Conservation (phyloP, 2,888 invertebrate species). For the Dromius quadrimaculatus region DNA sequence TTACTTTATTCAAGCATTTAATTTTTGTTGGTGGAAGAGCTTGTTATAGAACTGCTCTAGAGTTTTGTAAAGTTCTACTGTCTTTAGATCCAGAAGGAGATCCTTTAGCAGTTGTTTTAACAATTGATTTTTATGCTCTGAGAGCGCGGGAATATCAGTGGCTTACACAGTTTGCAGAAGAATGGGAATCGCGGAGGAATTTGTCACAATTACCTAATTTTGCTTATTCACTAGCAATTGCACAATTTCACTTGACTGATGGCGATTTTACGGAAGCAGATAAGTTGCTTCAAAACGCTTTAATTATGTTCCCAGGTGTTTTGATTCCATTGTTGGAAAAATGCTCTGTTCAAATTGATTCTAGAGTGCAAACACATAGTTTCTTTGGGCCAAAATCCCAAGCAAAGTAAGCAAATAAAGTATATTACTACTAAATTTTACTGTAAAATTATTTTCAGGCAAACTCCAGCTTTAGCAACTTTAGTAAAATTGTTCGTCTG, state of each 20-base stretch:
- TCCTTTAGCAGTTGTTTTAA: constrained; percentile 80
- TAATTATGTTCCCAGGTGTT: constrained; percentile 86
- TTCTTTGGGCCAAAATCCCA: constrained; percentile 66
- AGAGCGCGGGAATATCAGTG: constrained; percentile 80
- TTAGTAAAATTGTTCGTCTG: constrained; percentile 80
- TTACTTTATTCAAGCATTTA: constrained; percentile 85
- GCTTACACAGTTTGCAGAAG: constrained; percentile 72
- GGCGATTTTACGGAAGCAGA: constrained; percentile 68
- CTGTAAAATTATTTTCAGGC: constrained; percentile 66
- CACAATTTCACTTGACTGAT: constrained; percentile 73
- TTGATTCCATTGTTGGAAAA: constrained; percentile 80
- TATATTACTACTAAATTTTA: neutral
- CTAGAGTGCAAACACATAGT: constrained; percentile 70
- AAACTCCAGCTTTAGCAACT: constrained; percentile 76
- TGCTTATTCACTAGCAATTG: constrained; percentile 84
- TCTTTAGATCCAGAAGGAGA: constrained; percentile 81
- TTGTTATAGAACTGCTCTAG: constrained; percentile 88
- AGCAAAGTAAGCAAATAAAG: constrained; percentile 63
- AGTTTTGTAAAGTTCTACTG: constrained; percentile 86
- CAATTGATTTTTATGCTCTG: constrained; percentile 87
- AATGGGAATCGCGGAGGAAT: constrained; percentile 75
- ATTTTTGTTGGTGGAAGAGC: constrained; percentile 82
- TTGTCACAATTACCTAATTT: constrained; percentile 88
- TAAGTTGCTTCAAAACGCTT: constrained; percentile 77
- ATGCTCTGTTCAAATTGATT: constrained; percentile 80